Evolutionary conservation across 2,113 vertebrate species (phyloP), one percentile per base, ranked within the genome.

Genomic region (Anguilla japonica): DNA sequence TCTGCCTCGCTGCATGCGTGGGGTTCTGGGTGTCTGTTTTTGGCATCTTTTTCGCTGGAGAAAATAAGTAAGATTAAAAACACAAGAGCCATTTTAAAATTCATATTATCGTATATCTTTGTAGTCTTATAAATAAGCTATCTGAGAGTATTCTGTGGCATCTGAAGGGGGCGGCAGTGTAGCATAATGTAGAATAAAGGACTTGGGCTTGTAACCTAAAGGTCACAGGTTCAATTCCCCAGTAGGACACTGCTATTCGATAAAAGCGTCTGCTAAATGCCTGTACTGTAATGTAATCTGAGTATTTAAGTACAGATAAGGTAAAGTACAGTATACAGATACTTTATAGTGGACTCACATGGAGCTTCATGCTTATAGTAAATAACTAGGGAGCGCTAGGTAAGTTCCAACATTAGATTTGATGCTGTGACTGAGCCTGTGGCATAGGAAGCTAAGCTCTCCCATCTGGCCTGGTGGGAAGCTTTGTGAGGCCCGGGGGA

Each of bases 1-100:
- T 92, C 81, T 97, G 95, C 81, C 96, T 93, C 5, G 95, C 96
- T 41, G 96, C 96, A 2, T 96, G 96, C 80, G 95, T 96, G 0
- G 95, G 95, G 91, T 96, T 96, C 87, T 97, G 96, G 87, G 96
- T 96, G 91, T 97, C 96, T 82, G 95, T 96, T 94, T 97, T 97
- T 92, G 96, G 96, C 96, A 97, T 97, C 94, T 97, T 97, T 91
- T 97, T 97, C 57, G 96, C 96, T 97, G 71, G 7, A 87, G 84
- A 34, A 3, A 86, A 26, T 86, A 79, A 13, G 57, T 79, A 3
- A 86, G 81, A 50, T 53, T 53, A 11, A 83, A 82, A 40, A 81
- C 34, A 81, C n/a, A 22, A 67, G 60, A 75, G 9, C 5, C 13
- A 2, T 75, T 29, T 46, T 46, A 34, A 71, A 20, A 29, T n/a